A percentile compares a stretch with the other conserved stretches of the same genome.
Conservation (phyloP, 30 jellyfish, hydroid and myxozoan genomes). For the Aurelia aurita region DNA sequence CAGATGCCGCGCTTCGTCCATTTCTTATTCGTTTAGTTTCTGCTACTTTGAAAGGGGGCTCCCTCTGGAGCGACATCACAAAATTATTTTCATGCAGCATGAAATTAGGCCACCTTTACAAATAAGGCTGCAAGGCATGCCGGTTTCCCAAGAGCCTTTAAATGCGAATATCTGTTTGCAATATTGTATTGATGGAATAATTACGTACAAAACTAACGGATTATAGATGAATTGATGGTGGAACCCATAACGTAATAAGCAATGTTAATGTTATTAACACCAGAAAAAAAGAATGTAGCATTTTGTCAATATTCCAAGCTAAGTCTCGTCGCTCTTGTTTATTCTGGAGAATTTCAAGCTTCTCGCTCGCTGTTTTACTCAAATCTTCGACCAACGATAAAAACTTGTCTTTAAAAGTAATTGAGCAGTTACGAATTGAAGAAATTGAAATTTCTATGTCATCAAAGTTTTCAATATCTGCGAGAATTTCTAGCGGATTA, state of each 20-base stretch:
- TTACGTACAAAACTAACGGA: too few relatives aligned
- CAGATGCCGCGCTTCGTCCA: too few relatives aligned
- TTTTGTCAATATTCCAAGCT: constrained; percentile 12
- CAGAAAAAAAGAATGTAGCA: constrained; percentile 14
- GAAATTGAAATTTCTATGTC: not conserved
- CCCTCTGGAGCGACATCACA: too few relatives aligned
- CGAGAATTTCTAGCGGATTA: too few relatives aligned
- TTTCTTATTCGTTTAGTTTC: too few relatives aligned
- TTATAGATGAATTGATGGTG: constrained; percentile 11
- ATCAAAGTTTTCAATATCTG: not conserved
- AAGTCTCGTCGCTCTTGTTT: not conserved
- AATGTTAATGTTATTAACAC: not conserved
- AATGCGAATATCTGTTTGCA: too few relatives aligned
- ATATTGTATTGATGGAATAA: too few relatives aligned
- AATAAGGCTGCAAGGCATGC: too few relatives aligned
- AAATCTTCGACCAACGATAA: constrained; percentile 1
- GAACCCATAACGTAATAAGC: not conserved
- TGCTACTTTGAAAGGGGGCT: too few relatives aligned
- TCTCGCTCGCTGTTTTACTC: not conserved
- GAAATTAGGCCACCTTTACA: too few relatives aligned
- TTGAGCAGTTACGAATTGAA: not conserved
- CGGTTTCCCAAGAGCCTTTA: too few relatives aligned
- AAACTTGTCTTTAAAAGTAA: constrained; percentile 6
- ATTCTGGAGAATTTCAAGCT: not conserved
- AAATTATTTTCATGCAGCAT: too few relatives aligned